Evolutionary conservation across 2,888 invertebrate genomes (phyloP), one percentile per base, ranked within the genome.

Genomic region (Labia minor): DNA sequence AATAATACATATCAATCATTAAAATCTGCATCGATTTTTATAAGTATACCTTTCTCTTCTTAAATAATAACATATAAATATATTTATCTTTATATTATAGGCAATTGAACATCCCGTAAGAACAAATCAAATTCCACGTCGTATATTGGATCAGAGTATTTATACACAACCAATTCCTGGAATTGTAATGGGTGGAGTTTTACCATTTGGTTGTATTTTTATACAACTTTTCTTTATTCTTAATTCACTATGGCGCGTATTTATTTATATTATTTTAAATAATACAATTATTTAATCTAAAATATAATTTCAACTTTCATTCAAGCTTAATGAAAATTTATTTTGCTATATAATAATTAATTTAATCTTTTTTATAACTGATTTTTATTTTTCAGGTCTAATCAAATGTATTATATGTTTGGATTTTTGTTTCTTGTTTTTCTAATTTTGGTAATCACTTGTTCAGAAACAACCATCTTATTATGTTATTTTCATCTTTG

Each of bases 341-440:
- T 14, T 14, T 14, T 62, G 62, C 16, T 14, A 37, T 11, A 11
- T 37, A 37, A 11, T 37, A 14, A 37, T 37, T 37, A 11, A 37
- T 37, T 37, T 14, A 37, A 14, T 14, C 11, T 37, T n/a, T n/a
- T n/a, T n/a, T n/a, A n/a, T n/a, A n/a, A n/a, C n/a, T n/a, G n/a
- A n/a, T n/a, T n/a, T n/a, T n/a, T 37, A 69, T 70, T 70, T 75
- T 78, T 16, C 76, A 85, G 86, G 86, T 85, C 87, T 20, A 86
- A 84, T 78, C 95, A 98, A 82, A 95, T 95, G 84, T 99, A 99
- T 81, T 99, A 99, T 85, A 99, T 99, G 98, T 99, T 93, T 77
- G 98, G 99, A 71, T 98, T 99, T 81, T 83, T 99, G 71, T 95
- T 98, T 80, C 85, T 99, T 72, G 98, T 99, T 66, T 99, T 97